Evolutionary conservation across 2,888 invertebrate species (phyloP).

Genomic region (Eupithecia inturbata): DNA sequence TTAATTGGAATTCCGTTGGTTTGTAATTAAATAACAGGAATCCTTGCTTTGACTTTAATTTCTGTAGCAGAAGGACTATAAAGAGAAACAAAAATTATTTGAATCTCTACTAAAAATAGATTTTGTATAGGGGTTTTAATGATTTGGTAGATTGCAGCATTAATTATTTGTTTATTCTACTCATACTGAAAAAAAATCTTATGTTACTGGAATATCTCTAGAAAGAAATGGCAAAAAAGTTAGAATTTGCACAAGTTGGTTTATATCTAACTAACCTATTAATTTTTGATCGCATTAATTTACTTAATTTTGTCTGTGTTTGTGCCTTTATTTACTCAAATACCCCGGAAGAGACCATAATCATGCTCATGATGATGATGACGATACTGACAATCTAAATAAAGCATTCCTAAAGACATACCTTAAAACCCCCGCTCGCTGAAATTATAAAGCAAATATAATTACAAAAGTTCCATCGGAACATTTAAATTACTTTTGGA

Average conservation of each 20-base stretch:
- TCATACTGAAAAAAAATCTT: too few relatives aligned
- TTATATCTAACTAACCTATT: too few relatives aligned
- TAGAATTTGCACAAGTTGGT: too few relatives aligned
- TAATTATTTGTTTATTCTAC: background rate
- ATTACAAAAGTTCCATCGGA: conserved; percentile 8
- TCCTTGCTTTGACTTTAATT: background rate
- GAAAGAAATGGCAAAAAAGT: too few relatives aligned
- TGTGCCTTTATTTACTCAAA: too few relatives aligned
- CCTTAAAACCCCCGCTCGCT: background rate
- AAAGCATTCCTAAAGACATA: background rate
- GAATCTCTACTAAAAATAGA: background rate
- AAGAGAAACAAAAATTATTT: background rate
- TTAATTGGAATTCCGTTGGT: background rate
- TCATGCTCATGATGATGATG: background rate
- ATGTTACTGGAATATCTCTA: too few relatives aligned
- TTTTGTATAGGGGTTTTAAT: background rate
- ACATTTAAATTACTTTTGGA: conserved; percentile 13
- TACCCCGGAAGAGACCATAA: too few relatives aligned
- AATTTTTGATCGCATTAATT: too few relatives aligned
- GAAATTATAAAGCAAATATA: conserved; percentile 6
- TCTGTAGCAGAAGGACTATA: background rate
- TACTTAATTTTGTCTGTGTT: too few relatives aligned
- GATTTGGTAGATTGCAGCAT: background rate
- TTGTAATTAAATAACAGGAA: background rate
- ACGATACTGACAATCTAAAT: background rate